Conservation (phyloP, 2,113 vertebrate genomes). For the Oreochromis tanganicae region DNA sequence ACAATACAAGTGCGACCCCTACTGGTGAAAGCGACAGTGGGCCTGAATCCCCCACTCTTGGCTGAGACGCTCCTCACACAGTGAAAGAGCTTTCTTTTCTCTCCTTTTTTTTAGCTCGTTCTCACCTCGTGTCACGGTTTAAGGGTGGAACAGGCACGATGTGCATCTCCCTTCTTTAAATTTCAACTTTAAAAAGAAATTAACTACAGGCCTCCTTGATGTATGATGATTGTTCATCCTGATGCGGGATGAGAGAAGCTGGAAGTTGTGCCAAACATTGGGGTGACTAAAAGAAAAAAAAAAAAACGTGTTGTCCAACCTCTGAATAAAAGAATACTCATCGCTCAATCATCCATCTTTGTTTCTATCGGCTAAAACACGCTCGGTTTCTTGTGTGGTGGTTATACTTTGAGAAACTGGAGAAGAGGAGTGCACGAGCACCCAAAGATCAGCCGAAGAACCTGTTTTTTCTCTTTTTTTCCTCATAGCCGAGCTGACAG, state of each 20-base stretch:
- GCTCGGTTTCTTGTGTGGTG: background rate
- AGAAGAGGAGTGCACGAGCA: background rate
- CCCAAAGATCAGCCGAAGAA: background rate
- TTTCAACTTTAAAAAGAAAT: background rate
- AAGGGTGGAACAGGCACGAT: background rate
- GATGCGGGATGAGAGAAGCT: slow-evolving; percentile 32
- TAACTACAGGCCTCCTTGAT: background rate
- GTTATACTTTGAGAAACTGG: background rate
- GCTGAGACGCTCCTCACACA: slow-evolving; percentile 21
- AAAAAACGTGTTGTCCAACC: background rate
- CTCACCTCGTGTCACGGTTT: slow-evolving; percentile 45
- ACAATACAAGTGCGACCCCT: slow-evolving; percentile 75
- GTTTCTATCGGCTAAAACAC: background rate
- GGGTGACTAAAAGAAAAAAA: background rate
- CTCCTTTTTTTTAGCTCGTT: slow-evolving; percentile 40
- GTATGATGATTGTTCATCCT: background rate
- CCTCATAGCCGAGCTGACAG: background rate
- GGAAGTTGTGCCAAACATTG: slow-evolving; percentile 48
- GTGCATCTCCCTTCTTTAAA: background rate
- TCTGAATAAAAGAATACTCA: background rate
- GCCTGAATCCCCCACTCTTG: background rate
- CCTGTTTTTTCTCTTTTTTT: background rate
- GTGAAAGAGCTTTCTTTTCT: background rate
- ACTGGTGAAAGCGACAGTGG: background rate
- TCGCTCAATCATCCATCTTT: background rate